These are phyloP conservation scores for Oplegnathus fasciatus DNA, from an alignment of 2,113 vertebrate genomes.

Conservation along the genomic window DNA sequence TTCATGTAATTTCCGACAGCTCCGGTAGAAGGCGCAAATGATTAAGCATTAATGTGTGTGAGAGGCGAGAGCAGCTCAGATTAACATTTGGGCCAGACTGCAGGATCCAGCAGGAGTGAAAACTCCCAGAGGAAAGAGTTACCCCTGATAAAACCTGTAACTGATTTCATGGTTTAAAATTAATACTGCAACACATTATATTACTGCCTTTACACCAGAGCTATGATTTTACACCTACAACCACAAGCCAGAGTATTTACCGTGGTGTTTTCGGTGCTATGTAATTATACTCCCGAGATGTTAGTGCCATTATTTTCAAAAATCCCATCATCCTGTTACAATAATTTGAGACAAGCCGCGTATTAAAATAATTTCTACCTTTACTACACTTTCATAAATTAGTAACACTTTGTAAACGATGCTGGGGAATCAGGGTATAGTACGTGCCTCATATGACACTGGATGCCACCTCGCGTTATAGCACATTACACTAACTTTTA, in stretches of 20 bases:
- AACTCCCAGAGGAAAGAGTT: slow-evolving; percentile 45
- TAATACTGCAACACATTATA: background rate
- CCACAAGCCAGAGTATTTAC: background rate
- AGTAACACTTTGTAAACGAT: background rate
- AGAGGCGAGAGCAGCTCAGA: slow-evolving; percentile 51
- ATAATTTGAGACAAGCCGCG: background rate
- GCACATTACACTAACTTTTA: slow-evolving; percentile 24
- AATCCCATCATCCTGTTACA: background rate
- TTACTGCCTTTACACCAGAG: background rate
- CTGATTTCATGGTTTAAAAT: slow-evolving; percentile 30
- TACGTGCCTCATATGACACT: background rate
- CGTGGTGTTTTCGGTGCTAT: background rate
- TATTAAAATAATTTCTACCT: background rate
- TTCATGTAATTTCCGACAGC: slow-evolving; percentile 63
- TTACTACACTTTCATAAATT: background rate
- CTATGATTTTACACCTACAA: background rate
- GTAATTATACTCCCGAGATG: slow-evolving; percentile 12
- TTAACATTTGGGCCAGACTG: slow-evolving; percentile 51
- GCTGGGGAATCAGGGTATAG: background rate
- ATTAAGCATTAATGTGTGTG: slow-evolving; percentile 84
- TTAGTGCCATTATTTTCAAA: background rate
- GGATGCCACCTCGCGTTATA: background rate
- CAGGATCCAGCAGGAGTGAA: slow-evolving; percentile 42
- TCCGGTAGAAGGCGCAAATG: slow-evolving; percentile 96
- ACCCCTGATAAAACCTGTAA: background rate